Evolutionary conservation across 2,797 vertebrate species (phyloP).

Genomic region (Phoebastria nigripes): DNA sequence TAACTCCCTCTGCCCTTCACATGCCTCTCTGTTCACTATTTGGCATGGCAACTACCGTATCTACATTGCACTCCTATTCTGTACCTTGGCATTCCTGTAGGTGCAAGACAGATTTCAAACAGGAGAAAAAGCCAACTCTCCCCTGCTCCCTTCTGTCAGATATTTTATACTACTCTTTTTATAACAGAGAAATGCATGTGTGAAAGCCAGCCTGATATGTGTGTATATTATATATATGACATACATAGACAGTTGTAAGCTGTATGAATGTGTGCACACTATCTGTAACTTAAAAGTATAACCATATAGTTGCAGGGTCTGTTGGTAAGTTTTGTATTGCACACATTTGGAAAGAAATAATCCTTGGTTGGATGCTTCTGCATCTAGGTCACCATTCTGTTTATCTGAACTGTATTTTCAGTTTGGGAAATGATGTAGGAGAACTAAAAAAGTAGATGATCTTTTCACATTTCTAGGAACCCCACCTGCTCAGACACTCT

Average conservation of each 20-base stretch:
- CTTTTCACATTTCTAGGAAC: not conserved
- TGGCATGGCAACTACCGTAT: not conserved
- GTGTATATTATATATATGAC: not conserved
- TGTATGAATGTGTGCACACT: not conserved
- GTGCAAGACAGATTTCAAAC: not conserved
- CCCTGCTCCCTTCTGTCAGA: not conserved
- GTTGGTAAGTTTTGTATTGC: not conserved
- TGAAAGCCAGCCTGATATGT: not conserved
- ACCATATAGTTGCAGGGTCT: not conserved
- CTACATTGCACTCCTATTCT: not conserved
- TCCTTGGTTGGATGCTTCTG: not conserved
- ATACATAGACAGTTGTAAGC: not conserved
- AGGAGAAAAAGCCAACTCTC: not conserved
- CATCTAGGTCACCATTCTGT: not conserved
- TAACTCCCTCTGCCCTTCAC: not conserved
- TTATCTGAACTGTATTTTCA: not conserved
- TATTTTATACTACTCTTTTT: not conserved
- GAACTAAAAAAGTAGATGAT: not conserved
- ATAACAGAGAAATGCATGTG: not conserved
- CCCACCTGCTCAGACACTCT: not conserved
- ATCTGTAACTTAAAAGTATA: not conserved
- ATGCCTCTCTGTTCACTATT: not conserved
- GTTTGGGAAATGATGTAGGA: not conserved
- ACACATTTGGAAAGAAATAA: not conserved
- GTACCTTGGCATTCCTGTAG: not conserved